A percentile compares a stretch with the other conserved stretches of the same genome.
These are phyloP conservation scores for Drusus annulatus DNA, from an alignment of 1,140 invertebrate genomes.

Conservation along the genomic window DNA sequence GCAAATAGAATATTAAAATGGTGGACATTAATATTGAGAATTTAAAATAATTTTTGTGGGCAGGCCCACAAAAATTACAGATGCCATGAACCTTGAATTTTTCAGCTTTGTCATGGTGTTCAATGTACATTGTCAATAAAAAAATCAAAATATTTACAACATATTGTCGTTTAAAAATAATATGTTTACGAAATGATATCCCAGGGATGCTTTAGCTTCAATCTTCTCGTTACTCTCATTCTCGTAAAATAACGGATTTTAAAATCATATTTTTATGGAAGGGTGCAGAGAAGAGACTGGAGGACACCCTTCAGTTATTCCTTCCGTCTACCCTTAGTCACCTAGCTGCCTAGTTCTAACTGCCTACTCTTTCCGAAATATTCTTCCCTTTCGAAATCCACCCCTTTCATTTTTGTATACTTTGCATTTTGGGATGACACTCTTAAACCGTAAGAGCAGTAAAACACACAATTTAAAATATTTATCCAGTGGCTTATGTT, in stretches of 20 bases:
- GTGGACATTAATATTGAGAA: no score
- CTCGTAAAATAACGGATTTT: not conserved
- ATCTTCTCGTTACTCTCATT: not conserved
- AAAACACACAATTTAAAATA: constrained; percentile 28
- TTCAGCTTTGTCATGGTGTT: no score
- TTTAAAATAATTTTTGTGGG: no score
- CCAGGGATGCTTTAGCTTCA: not conserved
- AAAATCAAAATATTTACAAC: no score
- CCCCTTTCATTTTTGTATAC: constrained; percentile 24
- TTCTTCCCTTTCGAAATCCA: constrained; percentile 21
- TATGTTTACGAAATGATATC: not conserved
- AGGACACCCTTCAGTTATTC: constrained; percentile 13
- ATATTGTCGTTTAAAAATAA: not conserved
- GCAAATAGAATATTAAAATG: no score
- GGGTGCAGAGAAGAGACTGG: not conserved
- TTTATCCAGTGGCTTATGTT: constrained; percentile 15
- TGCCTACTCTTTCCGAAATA: no score
- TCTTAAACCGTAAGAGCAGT: not conserved
- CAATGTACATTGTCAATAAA: no score
- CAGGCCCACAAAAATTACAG: no score
- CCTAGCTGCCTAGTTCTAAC: not conserved
- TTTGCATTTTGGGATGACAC: constrained; percentile 23
- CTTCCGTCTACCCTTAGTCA: not conserved
- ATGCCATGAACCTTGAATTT: no score
- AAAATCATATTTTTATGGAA: constrained; percentile 23